A percentile compares a stretch with the other conserved stretches of the same genome.
These are phyloP conservation scores for Cynocephalus volans DNA, from an alignment of 2,113 vertebrate species.

Conservation along the genomic window DNA sequence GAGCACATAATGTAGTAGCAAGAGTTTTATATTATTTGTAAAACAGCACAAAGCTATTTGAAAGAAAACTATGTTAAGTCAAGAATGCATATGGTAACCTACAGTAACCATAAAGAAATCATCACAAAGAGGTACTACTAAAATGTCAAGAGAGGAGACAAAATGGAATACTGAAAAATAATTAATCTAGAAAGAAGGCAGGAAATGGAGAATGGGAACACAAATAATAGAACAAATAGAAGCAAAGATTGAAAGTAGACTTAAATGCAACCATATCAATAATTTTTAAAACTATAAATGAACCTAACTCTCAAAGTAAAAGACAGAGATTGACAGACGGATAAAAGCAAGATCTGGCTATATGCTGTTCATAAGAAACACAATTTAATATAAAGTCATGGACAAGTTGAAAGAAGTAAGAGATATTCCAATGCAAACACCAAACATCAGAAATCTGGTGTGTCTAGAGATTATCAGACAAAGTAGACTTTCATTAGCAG, in stretches of 20 bases:
- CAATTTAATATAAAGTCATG: background rate
- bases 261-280: background rate
- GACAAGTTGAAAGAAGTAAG: background rate
- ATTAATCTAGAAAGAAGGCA: background rate
- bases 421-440: background rate
- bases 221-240: background rate
- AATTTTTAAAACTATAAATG: background rate
- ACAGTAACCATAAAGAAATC: background rate
- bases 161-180: conserved; percentile 25
- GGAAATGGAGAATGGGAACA: background rate
- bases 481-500: background rate
- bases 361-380: background rate
- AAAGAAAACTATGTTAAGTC: background rate
- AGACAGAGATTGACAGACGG: background rate
- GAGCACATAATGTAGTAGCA: background rate
- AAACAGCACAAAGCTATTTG: background rate
- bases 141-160: background rate
- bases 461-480: background rate
- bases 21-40: background rate
- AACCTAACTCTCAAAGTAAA: background rate
- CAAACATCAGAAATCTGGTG: background rate
- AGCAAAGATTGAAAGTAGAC: background rate
- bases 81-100: background rate
- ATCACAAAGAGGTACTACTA: background rate
- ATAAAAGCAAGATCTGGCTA: background rate